A percentile compares a stretch with the other conserved stretches of the same genome.
Evolutionary conservation across 1,140 invertebrate species (phyloP).

Genomic region (Archivesica marissinica): DNA sequence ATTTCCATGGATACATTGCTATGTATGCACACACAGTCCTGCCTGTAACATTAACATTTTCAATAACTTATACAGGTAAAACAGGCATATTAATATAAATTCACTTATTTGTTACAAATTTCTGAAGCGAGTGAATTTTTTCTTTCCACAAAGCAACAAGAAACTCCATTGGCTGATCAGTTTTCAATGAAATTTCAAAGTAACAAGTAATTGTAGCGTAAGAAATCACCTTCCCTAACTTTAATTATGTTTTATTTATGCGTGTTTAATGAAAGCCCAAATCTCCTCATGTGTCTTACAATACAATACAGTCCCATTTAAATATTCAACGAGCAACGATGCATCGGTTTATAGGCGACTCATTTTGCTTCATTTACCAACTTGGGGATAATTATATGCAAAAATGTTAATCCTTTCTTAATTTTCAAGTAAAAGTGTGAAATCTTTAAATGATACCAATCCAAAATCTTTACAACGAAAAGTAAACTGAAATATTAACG

Average conservation of each 20-base stretch:
- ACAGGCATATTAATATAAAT: too few species aligned
- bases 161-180: neutral
- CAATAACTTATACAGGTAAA: too few species aligned
- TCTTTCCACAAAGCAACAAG: conserved; percentile 14
- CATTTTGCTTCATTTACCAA: conserved; percentile 21
- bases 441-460: conserved; percentile 4
- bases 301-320: neutral
- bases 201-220: conserved; percentile 44
- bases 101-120: too few species aligned
- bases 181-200: conserved; percentile 49
- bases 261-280: conserved; percentile 50
- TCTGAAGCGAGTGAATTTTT: neutral
- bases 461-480: too few species aligned
- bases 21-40: too few species aligned
- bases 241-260: conserved; percentile 64
- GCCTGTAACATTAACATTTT: too few species aligned
- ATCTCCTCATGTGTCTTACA: conserved; percentile 42
- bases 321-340: neutral
- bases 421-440: conserved; percentile 35
- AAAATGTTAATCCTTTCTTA: conserved; percentile 44
- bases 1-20: too few species aligned
- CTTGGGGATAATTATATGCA: conserved; percentile 23
- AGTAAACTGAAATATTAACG: too few species aligned
- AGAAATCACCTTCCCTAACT: conserved; percentile 42
- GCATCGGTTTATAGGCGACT: conserved; percentile 20